Percentiles rank a stretch among this genome's conserved stretches.
These are phyloP conservation scores for Carassius gibelio DNA, from an alignment of 2,113 vertebrate genomes.

Conservation along the genomic window DNA sequence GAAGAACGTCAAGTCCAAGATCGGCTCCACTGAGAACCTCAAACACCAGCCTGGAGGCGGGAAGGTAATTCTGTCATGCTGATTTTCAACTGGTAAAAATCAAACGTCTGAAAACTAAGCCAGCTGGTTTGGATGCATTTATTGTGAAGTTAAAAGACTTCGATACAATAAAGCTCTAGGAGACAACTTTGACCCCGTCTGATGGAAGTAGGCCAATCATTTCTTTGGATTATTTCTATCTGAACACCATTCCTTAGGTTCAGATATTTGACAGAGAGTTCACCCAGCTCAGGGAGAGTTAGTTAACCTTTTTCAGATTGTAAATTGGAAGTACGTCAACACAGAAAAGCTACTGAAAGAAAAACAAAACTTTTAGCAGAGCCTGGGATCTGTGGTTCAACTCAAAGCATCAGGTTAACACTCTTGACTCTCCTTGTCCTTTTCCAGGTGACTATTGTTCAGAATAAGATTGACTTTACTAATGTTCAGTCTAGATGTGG, in stretches of 20 bases:
- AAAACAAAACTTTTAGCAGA: background rate
- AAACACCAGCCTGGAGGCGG: constrained; percentile 90
- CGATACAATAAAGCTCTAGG: background rate
- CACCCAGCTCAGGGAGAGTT: background rate
- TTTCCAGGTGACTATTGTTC: constrained; percentile 83
- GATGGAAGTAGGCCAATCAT: no score
- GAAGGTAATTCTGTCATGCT: constrained; percentile 77
- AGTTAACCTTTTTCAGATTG: background rate
- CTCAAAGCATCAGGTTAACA: constrained; percentile 11
- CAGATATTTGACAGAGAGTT: background rate
- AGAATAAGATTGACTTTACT: constrained; percentile 86
- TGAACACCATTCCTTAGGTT: background rate
- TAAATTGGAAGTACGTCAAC: background rate
- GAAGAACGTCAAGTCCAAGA: constrained; percentile 88
- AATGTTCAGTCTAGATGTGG: constrained; percentile 86
- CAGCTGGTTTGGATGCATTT: background rate
- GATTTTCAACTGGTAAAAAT: background rate
- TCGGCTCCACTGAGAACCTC: constrained; percentile 90
- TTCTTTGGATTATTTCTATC: background rate
- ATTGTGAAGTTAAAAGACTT: background rate
- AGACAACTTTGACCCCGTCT: no score
- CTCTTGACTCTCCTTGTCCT: constrained; percentile 51
- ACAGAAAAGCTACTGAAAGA: background rate
- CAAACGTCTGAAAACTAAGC: constrained; percentile 83
- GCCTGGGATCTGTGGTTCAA: background rate